Evolutionary conservation across 2,113 vertebrate species (phyloP), one percentile per base, ranked within the genome.

Genomic region (Pelobates fuscus): DNA sequence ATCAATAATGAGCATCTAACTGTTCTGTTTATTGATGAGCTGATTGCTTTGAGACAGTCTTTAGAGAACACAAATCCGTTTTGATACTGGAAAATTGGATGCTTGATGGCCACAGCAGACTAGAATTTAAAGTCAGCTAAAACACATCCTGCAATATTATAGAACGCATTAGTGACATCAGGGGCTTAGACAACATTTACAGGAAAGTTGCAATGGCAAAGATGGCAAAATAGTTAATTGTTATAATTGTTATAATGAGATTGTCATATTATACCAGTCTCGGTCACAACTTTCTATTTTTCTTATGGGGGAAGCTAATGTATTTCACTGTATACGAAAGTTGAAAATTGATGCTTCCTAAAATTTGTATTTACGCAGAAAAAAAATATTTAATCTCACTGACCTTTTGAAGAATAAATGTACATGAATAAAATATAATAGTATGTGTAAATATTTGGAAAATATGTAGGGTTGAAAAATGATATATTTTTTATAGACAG

Each of bases 21-120:
- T 86, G 81, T 88, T 82, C 83, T 90, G 80, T 89, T 81, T 91
- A 91, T 90, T 88, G 85, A 91, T 86, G 87, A 90, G 84, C 77
- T 81, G 85, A 84, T 86, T 82, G 86, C 82, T 82, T 60, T 0
- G 0, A 81, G 76, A 80, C 78, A 20, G 66, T 80, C 78, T 79
- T 79, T 41, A 79, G 89, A 86, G 86, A 89, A 83, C 81, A 80
- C 78, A 82, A 85, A 89, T 86, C 83, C 81, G 55, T 84, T 87
- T 87, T 85, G 78, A 83, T 80, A 80, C 78, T 77, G 77, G 80
- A 79, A 81, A 79, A 86, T 85, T 84, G 85, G 81, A 81, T 80
- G n/a, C 81, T 82, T 88, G 89, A 87, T 89, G 82, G 80, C 41
- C 46, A 20, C 72, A 78, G 78, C 79, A 82, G 81, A 81, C 61